These are phyloP conservation scores for Xestia xanthographa DNA, from an alignment of 2,888 invertebrate genomes.

Conservation along the genomic window DNA sequence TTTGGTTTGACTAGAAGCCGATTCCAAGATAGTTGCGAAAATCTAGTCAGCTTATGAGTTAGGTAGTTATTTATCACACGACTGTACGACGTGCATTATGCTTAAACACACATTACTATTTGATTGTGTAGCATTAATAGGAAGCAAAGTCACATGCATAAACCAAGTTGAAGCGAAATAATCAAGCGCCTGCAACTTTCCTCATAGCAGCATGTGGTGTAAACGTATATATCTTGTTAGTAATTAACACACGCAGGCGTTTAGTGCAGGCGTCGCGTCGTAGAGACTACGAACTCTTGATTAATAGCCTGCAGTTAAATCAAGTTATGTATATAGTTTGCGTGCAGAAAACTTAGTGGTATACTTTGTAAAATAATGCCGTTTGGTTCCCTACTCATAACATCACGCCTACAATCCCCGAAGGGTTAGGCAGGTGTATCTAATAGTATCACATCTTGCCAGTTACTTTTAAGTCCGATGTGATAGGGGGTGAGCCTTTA, in stretches of 20 bases:
- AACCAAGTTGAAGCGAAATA: constrained; percentile 50
- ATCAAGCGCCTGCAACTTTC: constrained; percentile 64
- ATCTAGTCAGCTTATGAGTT: not conserved
- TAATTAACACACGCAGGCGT: constrained; percentile 67
- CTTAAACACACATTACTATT: not conserved
- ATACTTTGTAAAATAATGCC: not conserved
- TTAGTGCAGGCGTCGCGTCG: constrained; percentile 32
- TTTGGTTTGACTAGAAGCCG: not conserved
- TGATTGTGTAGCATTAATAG: not conserved
- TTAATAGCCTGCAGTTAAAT: constrained; percentile 25
- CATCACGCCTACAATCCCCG: no score
- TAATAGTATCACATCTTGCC: no score
- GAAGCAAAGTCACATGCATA: constrained; percentile 2
- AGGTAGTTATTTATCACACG: not conserved
- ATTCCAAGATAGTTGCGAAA: not conserved
- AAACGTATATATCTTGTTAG: constrained; percentile 59
- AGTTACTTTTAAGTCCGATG: no score
- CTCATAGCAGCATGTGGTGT: constrained; percentile 59
- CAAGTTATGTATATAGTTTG: constrained; percentile 13
- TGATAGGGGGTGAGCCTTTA: no score
- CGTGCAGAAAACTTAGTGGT: not conserved
- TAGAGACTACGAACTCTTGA: constrained; percentile 20
- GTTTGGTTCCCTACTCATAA: not conserved
- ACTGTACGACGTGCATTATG: not conserved
- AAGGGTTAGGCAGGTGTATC: no score